Evolutionary conservation across 2,888 invertebrate genomes (phyloP), one percentile per base, ranked within the genome.

Genomic region (Heliconius hortense): DNA sequence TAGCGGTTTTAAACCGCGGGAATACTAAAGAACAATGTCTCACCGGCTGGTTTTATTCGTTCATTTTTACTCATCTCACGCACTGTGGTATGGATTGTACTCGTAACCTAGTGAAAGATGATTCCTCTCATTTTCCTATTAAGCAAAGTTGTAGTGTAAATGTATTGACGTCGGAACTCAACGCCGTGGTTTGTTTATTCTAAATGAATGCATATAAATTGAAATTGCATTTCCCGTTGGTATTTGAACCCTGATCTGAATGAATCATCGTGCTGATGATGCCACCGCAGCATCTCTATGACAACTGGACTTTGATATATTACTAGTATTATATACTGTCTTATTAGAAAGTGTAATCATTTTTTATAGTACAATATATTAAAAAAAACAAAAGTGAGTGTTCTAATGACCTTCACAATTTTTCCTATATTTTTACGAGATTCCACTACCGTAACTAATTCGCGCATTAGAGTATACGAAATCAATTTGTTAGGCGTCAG

Each of bases 401-500:
- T 56, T 69, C 69, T 11, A 13, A n/a, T 69, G 53, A 69, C 69
- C 69, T 69, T 69, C 69, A 24, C 56, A 35, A 66, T 59, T 24
- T 66, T 75, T 59, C 48, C 67, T 59, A 31, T n/a, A 59, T 69
- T 53, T 68, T 68, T 28, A 69, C 53, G 53, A n/a, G 69, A 69
- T 56, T 69, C 48, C 68, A 31, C 53, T 35, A 35, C 24, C 56
- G 69, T 35, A 8, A 24, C 69, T 15, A 31, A 71, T 43, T 26
- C 67, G 67, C 24, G 48, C 66, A 60, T 39, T 60, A 35, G 39
- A 43, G 11, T 60, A n/a, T 72, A 24, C 35, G 7, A 48, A 72
- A 75, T 75, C 72, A 60, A 75, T 75, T 75, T 39, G 72, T 24
- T n/a, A 59, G 31, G 62, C 35, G 39, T 53, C 56, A 10, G 53